These are phyloP conservation scores for Protophormia terraenovae DNA, from an alignment of 2,888 invertebrate species.

Conservation along the genomic window DNA sequence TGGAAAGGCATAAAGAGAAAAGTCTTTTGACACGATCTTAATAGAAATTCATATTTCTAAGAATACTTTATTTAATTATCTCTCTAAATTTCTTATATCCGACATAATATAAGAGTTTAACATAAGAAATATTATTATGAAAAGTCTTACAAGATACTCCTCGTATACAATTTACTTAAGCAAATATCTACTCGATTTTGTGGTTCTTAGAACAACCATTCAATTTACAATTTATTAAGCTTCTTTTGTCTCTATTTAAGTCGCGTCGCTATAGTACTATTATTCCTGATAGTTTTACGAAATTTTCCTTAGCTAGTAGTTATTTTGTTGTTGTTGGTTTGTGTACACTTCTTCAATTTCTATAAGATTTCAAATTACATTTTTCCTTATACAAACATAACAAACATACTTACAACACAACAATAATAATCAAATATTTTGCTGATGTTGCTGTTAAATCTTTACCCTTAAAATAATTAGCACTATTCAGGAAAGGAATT, in stretches of 20 bases:
- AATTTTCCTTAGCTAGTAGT: neutral
- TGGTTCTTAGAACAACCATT: slow-evolving; percentile 30
- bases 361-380: neutral
- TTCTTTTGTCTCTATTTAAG: slow-evolving; percentile 50
- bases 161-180: neutral
- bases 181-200: neutral
- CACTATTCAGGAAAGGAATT: slow-evolving; percentile 76
- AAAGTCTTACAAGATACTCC: neutral
- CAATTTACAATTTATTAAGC: slow-evolving; percentile 48
- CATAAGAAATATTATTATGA: no score
- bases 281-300: slow-evolving; percentile 12
- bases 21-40: no score
- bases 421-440: neutral
- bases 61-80: no score
- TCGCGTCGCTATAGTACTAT: slow-evolving; percentile 32
- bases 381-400: neutral
- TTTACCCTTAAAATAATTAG: slow-evolving; percentile 79
- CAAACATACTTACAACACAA: neutral
- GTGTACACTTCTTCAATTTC: slow-evolving; percentile 18
- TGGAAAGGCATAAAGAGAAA: no score
- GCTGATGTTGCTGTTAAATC: slow-evolving; percentile 66
- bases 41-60: no score
- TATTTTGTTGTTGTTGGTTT: neutral
- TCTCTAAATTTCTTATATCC: no score
- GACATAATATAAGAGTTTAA: no score